These are phyloP conservation scores for Calidris pygmaea DNA, from an alignment of 2,113 vertebrate genomes.

Conservation along the genomic window DNA sequence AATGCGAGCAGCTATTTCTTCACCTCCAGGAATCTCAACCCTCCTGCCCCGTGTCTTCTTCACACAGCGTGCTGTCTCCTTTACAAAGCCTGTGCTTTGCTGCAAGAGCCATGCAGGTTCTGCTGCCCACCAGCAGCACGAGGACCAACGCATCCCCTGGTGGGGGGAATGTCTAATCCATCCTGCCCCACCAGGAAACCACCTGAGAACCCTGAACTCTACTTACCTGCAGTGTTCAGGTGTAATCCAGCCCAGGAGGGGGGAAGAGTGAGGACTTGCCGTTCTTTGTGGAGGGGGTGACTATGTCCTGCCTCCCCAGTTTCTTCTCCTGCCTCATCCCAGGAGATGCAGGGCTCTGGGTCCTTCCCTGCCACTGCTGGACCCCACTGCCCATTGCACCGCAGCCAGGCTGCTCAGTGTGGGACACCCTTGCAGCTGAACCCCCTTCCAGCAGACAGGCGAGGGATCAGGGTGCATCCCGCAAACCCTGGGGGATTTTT, in stretches of 20 bases:
- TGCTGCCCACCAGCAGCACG: neutral
- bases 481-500: neutral
- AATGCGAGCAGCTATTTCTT: neutral
- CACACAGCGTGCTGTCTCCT: rapidly evolving
- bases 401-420: rapidly evolving
- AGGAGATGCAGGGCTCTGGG: neutral
- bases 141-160: neutral
- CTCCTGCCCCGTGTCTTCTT: neutral
- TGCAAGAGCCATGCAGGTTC: neutral
- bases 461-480: neutral
- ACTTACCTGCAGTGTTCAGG: neutral
- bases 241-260: rapidly evolving
- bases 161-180: neutral
- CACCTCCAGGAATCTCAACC: neutral
- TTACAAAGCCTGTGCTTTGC: neutral
- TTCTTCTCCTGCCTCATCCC: neutral
- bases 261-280: neutral
- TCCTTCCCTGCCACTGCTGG: neutral
- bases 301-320: neutral
- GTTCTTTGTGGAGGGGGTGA: rapidly evolving
- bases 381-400: neutral
- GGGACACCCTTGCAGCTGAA: neutral
- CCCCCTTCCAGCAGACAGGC: no score
- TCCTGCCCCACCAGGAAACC: rapidly evolving
- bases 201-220: neutral